phyloP scores from a whole-genome alignment of 1,140 invertebrate genomes.

The Vollenhovia emeryi region DNA sequence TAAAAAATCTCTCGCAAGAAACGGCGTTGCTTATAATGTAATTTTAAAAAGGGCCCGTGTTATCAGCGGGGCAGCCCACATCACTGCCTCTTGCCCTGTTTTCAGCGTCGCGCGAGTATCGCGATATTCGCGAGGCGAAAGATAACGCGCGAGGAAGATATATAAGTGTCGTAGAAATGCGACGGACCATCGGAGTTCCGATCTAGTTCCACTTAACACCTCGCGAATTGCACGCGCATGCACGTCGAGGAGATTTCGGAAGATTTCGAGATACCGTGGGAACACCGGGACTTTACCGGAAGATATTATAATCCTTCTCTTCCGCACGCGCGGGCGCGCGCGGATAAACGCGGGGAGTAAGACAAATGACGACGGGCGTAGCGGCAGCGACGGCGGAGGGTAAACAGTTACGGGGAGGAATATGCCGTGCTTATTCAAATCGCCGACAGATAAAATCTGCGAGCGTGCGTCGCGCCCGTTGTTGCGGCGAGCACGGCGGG shows the following conservation, averaged over 20 bases:
- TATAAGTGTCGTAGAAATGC: slow-evolving; percentile 9
- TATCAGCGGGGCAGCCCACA: not conserved
- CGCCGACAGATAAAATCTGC: slow-evolving; percentile 40
- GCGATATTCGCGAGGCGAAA: not conserved
- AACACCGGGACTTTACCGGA: slow-evolving; percentile 3
- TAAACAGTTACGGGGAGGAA: slow-evolving; percentile 22
- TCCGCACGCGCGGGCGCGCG: not conserved
- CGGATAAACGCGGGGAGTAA: slow-evolving; percentile 26
- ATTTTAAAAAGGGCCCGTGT: not conserved
- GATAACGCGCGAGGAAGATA: not conserved
- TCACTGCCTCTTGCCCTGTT: not conserved
- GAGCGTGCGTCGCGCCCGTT: not conserved
- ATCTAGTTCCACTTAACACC: not conserved
- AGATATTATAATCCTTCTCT: slow-evolving; percentile 46
- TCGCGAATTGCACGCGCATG: slow-evolving; percentile 11
- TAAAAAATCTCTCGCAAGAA: not conserved
- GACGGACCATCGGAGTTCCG: not conserved
- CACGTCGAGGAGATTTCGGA: not conserved
- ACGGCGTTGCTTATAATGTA: not conserved
- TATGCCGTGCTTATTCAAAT: slow-evolving; percentile 36
- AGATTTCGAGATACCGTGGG: slow-evolving; percentile 20
- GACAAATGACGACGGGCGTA: slow-evolving; percentile 24
- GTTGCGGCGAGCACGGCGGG: not conserved
- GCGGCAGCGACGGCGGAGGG: not conserved
- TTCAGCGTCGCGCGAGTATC: not conserved